Percentiles rank a stretch among this genome's conserved stretches.
These are phyloP conservation scores for Drosophila sproati DNA, from an alignment of 1,140 invertebrate species.

Conservation along the genomic window DNA sequence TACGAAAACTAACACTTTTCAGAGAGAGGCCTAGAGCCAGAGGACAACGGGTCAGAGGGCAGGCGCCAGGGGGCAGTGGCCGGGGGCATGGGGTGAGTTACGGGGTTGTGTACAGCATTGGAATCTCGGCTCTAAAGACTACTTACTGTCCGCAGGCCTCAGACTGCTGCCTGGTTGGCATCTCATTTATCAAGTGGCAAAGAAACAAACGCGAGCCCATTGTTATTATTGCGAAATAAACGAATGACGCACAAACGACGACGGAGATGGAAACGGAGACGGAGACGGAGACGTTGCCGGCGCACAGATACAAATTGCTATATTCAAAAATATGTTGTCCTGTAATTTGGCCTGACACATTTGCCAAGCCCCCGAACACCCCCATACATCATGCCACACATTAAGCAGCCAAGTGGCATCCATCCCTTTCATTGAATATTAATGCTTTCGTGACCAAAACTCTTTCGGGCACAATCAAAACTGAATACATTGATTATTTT, in stretches of 20 bases:
- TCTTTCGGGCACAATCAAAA: slow-evolving; percentile 21
- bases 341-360: slow-evolving; percentile 56
- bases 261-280: no score
- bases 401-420: neutral
- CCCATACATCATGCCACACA: neutral
- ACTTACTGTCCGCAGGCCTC: neutral
- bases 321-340: slow-evolving; percentile 62
- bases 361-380: slow-evolving; percentile 26
- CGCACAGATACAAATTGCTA: slow-evolving; percentile 67
- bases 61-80: neutral
- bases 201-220: slow-evolving; percentile 68
- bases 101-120: neutral
- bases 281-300: neutral
- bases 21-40: neutral
- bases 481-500: slow-evolving; percentile 41
- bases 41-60: no score
- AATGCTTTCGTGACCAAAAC: slow-evolving; percentile 38
- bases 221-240: slow-evolving; percentile 71
- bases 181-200: slow-evolving; percentile 75
- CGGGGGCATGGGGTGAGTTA: neutral
- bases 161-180: slow-evolving; percentile 37
- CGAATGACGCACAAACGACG: slow-evolving; percentile 22
- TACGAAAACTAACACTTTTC: slow-evolving; percentile 53
- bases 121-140: neutral
- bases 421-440: slow-evolving; percentile 26